Evolutionary conservation across 2,888 invertebrate genomes (phyloP), one percentile per base, ranked within the genome.

Genomic region (Caenorhabditis sp.): DNA sequence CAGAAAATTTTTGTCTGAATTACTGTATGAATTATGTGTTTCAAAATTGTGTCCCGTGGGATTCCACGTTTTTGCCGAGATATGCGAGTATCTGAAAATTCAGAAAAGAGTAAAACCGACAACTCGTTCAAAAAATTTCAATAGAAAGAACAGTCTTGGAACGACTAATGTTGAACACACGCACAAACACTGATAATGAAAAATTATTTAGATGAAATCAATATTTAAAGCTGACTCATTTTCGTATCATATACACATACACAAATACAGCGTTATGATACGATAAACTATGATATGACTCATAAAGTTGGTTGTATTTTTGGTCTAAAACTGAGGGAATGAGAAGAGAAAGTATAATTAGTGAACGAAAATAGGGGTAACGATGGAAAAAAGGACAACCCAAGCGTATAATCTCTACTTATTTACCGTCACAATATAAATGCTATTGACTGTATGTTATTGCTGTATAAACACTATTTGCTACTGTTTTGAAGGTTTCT

Each of bases 321-420:
- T 17, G 43, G 17, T 43, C 43, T 43, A 43, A 31, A 31, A 31
- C 31, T 43, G 14, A 17, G 17, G 43, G 14, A 43, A 43, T 43
- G 36, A 36, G 12, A 43, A 5, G 12, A 43, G 17, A 43, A 43
- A 43, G 31, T 31, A 31, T 43, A 43, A 43, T 43, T 43, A 43
- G 14, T 43, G 14, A 12, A 3, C 43, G 43, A 17, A 43, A 43
- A 43, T n/a, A 43, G 2, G 17, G 14, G 43, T 43, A 17, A 43
- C 3, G 17, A 43, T 5, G 36, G 43, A 43, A 43, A 43, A 10
- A 17, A 43, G 14, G 43, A 43, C 43, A 43, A 43, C 43, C 43
- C 43, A 43, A 43, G 43, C 43, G 43, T 43, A 43, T 43, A 43
- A 43, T 43, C 43, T 43, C 43, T 43, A 43, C 43, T 43, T 43